A percentile compares a stretch with the other conserved stretches of the same genome.
phyloP scores from a whole-genome alignment of 2,113 vertebrate genomes.

The Xiphophorus maculatus region DNA sequence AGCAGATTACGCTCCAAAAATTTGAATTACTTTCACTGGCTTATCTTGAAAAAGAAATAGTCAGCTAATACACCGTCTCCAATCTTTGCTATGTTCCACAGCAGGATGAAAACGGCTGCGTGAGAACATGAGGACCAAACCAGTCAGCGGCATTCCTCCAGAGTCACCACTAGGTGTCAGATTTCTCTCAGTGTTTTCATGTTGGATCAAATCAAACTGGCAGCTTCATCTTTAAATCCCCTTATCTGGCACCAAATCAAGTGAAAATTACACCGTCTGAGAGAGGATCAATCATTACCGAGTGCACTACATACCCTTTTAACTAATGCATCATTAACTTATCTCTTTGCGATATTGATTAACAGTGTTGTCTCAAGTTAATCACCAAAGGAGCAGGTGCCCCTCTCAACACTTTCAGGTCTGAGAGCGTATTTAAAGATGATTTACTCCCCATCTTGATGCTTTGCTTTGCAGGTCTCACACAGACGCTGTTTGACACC shows the following conservation, averaged over 20 bases:
- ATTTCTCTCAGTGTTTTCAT: conserved; percentile 29
- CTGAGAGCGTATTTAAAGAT: conserved; percentile 48
- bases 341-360: conserved; percentile 52
- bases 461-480: conserved; percentile 6
- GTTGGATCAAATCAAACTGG: conserved; percentile 23
- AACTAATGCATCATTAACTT: conserved; percentile 33
- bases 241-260: conserved; percentile 33
- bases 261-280: conserved; percentile 24
- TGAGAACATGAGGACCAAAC: not conserved
- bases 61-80: conserved; percentile 27
- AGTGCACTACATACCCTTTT: conserved; percentile 12
- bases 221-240: conserved; percentile 15
- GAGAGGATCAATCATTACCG: conserved; percentile 49
- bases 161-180: conserved; percentile 75
- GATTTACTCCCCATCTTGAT: conserved; percentile 6
- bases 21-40: conserved; percentile 28
- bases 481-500: conserved; percentile 9
- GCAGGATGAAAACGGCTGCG: conserved; percentile 4
- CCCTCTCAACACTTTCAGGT: conserved; percentile 38
- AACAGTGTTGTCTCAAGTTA: conserved; percentile 59
- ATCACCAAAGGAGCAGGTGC: conserved; percentile 47
- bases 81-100: conserved; percentile 12
- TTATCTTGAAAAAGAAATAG: conserved; percentile 25
- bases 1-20: conserved; percentile 17
- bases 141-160: not conserved